Evolutionary conservation across 2,888 invertebrate species (phyloP).

Genomic region (Hirtodrosophila trivittata): DNA sequence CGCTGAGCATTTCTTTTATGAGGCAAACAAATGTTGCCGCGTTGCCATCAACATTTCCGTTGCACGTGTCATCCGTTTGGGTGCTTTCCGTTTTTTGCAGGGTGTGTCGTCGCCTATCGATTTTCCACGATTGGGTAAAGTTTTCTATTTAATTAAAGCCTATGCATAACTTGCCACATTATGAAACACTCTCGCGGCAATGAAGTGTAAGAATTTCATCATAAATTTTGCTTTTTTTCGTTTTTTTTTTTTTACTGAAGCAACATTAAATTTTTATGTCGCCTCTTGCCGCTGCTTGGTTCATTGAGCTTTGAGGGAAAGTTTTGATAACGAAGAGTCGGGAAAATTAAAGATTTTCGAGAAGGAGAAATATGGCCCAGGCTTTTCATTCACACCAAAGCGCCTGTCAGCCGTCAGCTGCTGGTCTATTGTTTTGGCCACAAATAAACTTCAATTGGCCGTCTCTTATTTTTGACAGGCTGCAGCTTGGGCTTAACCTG

Average conservation of each 20-base stretch:
- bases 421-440: constrained; percentile 19
- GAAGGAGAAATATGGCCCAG: constrained; percentile 41
- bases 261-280: constrained; percentile 29
- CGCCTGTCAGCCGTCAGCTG: constrained; percentile 5
- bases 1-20: constrained; percentile 30
- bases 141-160: constrained; percentile 49
- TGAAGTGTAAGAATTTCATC: constrained; percentile 32
- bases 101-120: constrained; percentile 52
- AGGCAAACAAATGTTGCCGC: constrained; percentile 37
- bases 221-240: constrained; percentile 3
- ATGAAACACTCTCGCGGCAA: constrained; percentile 12
- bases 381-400: constrained; percentile 34
- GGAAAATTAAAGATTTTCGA: constrained; percentile 10
- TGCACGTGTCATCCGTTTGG: constrained; percentile 6
- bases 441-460: constrained; percentile 6
- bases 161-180: constrained; percentile 37
- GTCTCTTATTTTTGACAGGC: constrained; percentile 7
- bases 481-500: constrained; percentile 21
- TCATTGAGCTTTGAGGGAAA: constrained; percentile 33
- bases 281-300: background rate
- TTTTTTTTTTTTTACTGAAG: background rate
- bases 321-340: constrained; percentile 33
- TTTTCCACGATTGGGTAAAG: constrained; percentile 17
- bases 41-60: constrained; percentile 29
- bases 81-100: background rate